These are phyloP conservation scores for Choloepus hoffmanni DNA, from an alignment of 2,113 vertebrate genomes.

Conservation along the genomic window DNA sequence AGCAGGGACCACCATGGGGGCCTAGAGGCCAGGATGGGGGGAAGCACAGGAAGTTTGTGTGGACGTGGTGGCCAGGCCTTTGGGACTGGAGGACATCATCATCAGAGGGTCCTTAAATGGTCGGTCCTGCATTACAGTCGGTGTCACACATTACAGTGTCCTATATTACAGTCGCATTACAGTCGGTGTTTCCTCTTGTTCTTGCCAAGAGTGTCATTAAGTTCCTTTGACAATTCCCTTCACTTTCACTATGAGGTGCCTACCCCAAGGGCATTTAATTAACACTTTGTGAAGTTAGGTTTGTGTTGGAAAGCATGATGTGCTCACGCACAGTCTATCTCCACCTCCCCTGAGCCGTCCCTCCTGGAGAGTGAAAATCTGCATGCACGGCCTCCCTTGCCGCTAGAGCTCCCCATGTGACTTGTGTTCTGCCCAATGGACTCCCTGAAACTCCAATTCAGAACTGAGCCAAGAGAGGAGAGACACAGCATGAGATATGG, in stretches of 20 bases:
- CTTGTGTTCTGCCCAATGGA: not conserved
- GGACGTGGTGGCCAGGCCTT: accelerated
- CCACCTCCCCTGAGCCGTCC: not conserved
- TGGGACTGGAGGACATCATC: not conserved
- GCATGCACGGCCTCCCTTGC: not conserved
- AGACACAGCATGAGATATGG: not conserved
- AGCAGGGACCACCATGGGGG: not conserved
- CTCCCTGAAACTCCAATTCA: not conserved
- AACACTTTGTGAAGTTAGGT: not conserved
- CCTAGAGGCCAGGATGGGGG: not conserved
- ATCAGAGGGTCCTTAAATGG: not conserved
- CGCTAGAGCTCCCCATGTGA: not conserved
- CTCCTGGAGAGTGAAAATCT: no score
- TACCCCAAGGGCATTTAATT: not conserved
- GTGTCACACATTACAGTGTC: no score
- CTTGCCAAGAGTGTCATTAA: not conserved
- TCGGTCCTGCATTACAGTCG: no score
- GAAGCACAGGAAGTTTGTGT: not conserved
- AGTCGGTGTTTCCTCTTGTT: not conserved
- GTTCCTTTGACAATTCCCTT: not conserved
- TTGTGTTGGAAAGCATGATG: not conserved
- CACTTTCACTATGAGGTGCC: not conserved
- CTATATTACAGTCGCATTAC: no score
- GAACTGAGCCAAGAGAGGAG: not conserved
- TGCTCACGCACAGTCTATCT: not conserved